These are phyloP conservation scores for Acanthiza pusilla DNA, from an alignment of 2,797 vertebrate genomes.

Conservation along the genomic window DNA sequence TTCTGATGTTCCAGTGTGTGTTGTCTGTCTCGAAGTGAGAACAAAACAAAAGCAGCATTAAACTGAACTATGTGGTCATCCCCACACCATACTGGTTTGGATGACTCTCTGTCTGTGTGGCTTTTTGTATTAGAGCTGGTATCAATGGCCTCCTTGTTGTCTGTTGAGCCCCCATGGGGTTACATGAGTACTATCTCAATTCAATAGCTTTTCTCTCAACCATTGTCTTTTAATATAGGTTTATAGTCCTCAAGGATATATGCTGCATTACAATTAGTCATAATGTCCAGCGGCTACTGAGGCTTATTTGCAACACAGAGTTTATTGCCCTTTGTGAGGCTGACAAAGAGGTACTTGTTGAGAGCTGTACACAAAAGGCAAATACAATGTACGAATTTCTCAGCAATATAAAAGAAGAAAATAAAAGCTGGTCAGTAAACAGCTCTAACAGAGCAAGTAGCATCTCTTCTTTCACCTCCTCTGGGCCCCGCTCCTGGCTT, in stretches of 20 bases:
- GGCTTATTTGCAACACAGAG: conserved; percentile 73
- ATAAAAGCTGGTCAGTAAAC: conserved; percentile 54
- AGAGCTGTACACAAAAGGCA: conserved; percentile 74
- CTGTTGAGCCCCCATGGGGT: conserved; percentile 72
- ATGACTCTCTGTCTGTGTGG: conserved; percentile 65
- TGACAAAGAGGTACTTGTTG: conserved; percentile 79
- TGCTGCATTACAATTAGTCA: conserved; percentile 79
- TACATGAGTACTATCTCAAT: conserved; percentile 75
- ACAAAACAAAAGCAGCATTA: conserved; percentile 78
- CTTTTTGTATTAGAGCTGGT: conserved; percentile 62
- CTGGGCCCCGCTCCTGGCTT: background rate
- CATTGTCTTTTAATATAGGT: conserved; percentile 78
- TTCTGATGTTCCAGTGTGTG: conserved; percentile 64
- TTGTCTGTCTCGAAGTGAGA: conserved; percentile 64
- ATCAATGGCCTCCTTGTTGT: conserved; percentile 81
- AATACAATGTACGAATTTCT: conserved; percentile 78
- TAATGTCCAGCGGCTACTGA: conserved; percentile 70
- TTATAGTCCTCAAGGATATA: conserved; percentile 76
- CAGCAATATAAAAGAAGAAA: conserved; percentile 60
- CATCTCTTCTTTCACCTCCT: conserved; percentile 2
- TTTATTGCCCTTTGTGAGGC: conserved; percentile 76
- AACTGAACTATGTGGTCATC: conserved; percentile 69
- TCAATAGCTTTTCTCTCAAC: conserved; percentile 76
- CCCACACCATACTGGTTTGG: conserved; percentile 68
- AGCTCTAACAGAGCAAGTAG: conserved; percentile 35